Percentiles rank a stretch among this genome's conserved stretches.
Conservation (phyloP, 2,797 vertebrate species). For the Pangasius mekongensis region DNA sequence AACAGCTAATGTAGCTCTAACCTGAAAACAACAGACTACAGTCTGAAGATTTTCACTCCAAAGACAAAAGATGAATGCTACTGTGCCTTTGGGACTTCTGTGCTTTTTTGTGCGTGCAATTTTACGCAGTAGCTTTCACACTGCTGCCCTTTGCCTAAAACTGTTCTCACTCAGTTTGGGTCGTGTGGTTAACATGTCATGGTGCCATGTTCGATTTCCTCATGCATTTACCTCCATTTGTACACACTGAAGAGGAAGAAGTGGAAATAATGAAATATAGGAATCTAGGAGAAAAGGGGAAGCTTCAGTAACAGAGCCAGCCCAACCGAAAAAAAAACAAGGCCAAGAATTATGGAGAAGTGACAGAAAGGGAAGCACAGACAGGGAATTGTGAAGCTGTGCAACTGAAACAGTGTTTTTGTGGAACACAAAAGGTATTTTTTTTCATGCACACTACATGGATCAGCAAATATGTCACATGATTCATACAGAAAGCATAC, state of each 20-base stretch:
- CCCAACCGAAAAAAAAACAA: slow-evolving; percentile 88
- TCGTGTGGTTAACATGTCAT: slow-evolving; percentile 79
- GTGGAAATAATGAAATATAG: slow-evolving; percentile 93
- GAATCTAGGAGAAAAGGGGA: slow-evolving; percentile 95
- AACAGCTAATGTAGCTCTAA: not conserved
- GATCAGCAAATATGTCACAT: slow-evolving; percentile 56
- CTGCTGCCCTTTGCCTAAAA: slow-evolving; percentile 46
- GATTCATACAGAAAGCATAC: slow-evolving; percentile 48
- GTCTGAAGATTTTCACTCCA: not conserved
- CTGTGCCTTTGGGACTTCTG: not conserved
- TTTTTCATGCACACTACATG: slow-evolving; percentile 53
- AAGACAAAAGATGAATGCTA: not conserved
- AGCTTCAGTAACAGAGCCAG: slow-evolving; percentile 81
- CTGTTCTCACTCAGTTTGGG: slow-evolving; percentile 43
- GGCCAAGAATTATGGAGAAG: slow-evolving; percentile 95
- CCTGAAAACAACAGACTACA: not conserved
- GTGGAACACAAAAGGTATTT: slow-evolving; percentile 43
- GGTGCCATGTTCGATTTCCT: slow-evolving; percentile 83
- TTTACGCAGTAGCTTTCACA: slow-evolving; percentile 14
- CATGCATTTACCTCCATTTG: slow-evolving; percentile 77
- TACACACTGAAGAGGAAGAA: slow-evolving; percentile 91
- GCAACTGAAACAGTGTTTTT: slow-evolving; percentile 74
- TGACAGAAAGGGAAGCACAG: slow-evolving; percentile 95
- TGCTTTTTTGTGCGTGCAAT: not conserved
- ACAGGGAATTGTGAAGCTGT: slow-evolving; percentile 86